A percentile compares a stretch with the other conserved stretches of the same genome.
Conservation (phyloP, 35 echinoderm and acorn worm species). For the Lytechinus variegatus region DNA sequence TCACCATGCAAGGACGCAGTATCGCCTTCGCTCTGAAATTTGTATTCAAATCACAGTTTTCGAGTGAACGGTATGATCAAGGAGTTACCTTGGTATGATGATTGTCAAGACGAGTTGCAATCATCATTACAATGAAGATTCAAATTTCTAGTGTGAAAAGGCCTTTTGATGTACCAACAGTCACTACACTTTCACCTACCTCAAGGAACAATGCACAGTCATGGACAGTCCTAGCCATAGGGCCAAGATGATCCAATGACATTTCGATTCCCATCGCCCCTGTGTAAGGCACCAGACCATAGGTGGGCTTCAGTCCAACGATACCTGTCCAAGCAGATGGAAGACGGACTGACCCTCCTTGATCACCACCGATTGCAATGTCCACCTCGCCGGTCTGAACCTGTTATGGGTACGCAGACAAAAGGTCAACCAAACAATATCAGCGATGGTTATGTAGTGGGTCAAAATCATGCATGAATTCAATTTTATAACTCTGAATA, state of each 20-base stretch:
- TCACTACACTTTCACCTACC: not conserved
- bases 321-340: conserved; percentile 53
- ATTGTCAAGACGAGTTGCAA: too few species aligned
- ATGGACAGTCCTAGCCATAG: conserved; percentile 70
- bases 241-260: conserved; percentile 62
- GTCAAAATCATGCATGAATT: not conserved
- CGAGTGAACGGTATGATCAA: too few species aligned
- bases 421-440: not conserved
- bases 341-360: conserved; percentile 60
- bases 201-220: conserved; percentile 79
- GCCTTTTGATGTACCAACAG: too few species aligned
- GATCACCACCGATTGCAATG: conserved; percentile 60
- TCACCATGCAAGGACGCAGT: too few species aligned
- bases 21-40: too few species aligned
- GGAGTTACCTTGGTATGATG: too few species aligned
- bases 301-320: conserved; percentile 62
- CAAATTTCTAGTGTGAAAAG: too few species aligned
- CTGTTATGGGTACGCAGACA: not conserved
- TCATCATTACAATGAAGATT: too few species aligned
- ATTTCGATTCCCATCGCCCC: conserved; percentile 62
- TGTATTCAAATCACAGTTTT: too few species aligned
- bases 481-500: too few species aligned
- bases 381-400: conserved; percentile 46
- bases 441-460: not conserved
- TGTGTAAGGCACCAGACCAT: conserved; percentile 61